These are phyloP conservation scores for Cybosia mesomella DNA, from an alignment of 2,888 invertebrate genomes.

Conservation along the genomic window DNA sequence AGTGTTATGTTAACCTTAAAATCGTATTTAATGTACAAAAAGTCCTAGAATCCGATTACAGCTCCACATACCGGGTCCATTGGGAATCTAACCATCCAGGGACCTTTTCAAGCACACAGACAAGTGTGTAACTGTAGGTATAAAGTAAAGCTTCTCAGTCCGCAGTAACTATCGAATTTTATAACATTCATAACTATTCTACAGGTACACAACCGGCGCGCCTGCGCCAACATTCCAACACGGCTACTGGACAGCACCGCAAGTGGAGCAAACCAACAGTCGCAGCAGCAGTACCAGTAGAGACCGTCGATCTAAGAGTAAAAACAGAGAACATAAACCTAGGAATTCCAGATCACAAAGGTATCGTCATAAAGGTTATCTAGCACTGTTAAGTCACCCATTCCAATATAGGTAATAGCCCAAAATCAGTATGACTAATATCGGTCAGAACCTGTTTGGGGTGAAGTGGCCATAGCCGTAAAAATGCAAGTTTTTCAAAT, in stretches of 20 bases:
- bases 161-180: too few species aligned
- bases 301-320: constrained; percentile 77
- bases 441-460: too few species aligned
- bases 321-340: constrained; percentile 73
- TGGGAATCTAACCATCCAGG: too few species aligned
- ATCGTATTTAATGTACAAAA: too few species aligned
- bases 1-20: too few species aligned
- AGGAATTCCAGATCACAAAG: constrained; percentile 63
- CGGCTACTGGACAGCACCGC: constrained; percentile 82
- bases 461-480: too few species aligned
- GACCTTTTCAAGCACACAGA: too few species aligned
- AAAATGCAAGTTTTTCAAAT: too few species aligned
- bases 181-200: constrained; percentile 9
- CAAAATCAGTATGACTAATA: too few species aligned
- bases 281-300: constrained; percentile 62
- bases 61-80: too few species aligned
- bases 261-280: constrained; percentile 52
- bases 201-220: constrained; percentile 72
- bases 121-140: neutral
- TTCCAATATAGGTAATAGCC: neutral
- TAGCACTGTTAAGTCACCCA: too few species aligned
- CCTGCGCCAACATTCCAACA: constrained; percentile 78
- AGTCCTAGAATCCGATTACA: too few species aligned
- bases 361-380: constrained; percentile 40
- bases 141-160: neutral